Percentiles rank a stretch among this genome's conserved stretches.
These are phyloP conservation scores for Onychomys leucogaster DNA, from an alignment of 2,797 vertebrate species.

Conservation along the genomic window DNA sequence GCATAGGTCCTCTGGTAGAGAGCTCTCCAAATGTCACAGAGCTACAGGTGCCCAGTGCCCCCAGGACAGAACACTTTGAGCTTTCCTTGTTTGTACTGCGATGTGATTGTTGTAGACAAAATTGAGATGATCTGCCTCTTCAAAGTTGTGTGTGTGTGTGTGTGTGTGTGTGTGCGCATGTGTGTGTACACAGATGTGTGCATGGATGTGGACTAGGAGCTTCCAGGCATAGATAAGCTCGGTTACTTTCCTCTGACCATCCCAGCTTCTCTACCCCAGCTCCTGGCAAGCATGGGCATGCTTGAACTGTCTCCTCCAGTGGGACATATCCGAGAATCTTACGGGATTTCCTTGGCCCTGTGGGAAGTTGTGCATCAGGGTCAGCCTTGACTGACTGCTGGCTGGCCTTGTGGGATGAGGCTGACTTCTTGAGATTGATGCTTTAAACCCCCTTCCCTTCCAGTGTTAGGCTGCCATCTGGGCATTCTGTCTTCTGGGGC, in stretches of 20 bases:
- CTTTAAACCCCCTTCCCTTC: background rate
- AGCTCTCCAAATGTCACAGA: background rate
- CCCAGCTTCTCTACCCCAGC: background rate
- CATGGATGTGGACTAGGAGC: background rate
- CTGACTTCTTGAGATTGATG: conserved; percentile 25
- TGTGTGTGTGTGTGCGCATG: background rate
- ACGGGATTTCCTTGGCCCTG: background rate
- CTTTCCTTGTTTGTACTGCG: conserved; percentile 5
- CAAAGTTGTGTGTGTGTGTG: background rate
- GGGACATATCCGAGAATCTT: conserved; percentile 3
- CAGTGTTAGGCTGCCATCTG: conserved; percentile 6
- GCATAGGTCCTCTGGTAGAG: background rate
- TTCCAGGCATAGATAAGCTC: background rate
- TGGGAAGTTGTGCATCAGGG: conserved; percentile 13
- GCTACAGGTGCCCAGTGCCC: background rate
- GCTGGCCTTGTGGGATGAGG: background rate
- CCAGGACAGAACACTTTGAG: background rate
- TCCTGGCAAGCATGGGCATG: background rate
- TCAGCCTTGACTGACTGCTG: conserved; percentile 33
- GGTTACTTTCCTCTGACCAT: background rate
- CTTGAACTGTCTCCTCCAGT: background rate
- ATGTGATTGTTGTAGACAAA: conserved; percentile 35
- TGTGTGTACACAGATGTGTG: accelerated
- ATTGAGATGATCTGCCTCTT: background rate
- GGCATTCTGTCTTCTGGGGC: background rate